Percentiles rank a stretch among this genome's conserved stretches.
phyloP scores from a whole-genome alignment of 2,113 vertebrate genomes.

The Aphyosemion australe region DNA sequence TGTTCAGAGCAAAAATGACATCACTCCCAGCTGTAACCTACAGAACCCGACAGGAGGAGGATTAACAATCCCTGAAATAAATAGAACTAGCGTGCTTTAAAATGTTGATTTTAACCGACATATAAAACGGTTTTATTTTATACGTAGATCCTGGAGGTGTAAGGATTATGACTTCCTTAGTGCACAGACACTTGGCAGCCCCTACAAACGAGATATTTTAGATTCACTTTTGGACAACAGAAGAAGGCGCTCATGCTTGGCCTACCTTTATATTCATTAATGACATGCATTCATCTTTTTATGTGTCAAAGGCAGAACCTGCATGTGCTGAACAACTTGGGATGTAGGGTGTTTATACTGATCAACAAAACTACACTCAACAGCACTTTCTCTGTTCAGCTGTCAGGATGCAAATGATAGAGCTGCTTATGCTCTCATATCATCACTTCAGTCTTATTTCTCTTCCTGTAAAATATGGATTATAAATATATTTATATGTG shows the following conservation, averaged over 20 bases:
- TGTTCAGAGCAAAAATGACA: constrained; percentile 34
- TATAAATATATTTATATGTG: background rate
- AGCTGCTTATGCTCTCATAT: background rate
- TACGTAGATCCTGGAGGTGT: background rate
- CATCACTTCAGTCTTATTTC: background rate
- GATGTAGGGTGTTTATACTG: no score
- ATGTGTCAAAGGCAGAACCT: no score
- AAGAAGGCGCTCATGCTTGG: no score
- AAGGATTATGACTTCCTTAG: no score
- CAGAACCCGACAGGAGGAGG: constrained; percentile 3
- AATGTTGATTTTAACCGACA: background rate
- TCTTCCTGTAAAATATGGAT: background rate
- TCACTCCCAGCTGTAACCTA: constrained; percentile 37
- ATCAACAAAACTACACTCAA: background rate
- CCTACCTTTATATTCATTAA: no score
- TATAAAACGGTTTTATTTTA: background rate
- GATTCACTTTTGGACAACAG: no score
- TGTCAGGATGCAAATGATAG: background rate
- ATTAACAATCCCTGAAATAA: constrained; percentile 1
- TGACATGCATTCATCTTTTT: no score
- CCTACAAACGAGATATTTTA: no score
- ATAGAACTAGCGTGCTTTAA: background rate
- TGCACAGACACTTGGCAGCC: no score
- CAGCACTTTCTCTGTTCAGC: background rate
- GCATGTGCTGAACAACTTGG: no score